Base-by-base conservation (phyloP, 2,888 invertebrate species). In the Onchidella celtica region DNA sequence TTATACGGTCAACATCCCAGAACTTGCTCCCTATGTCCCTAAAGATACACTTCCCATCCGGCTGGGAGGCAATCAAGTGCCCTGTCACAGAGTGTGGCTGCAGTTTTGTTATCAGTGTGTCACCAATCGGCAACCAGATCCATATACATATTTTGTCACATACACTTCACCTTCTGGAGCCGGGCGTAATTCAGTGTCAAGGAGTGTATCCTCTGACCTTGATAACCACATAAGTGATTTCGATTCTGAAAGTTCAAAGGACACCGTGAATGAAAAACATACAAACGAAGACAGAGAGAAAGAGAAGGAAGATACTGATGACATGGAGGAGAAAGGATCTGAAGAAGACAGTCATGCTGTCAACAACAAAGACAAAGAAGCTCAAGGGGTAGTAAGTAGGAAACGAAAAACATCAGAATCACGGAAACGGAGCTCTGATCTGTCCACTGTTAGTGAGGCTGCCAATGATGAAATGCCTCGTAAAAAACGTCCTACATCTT, bases 51-150 rank as follows among this genome's bases (percentile, higher is more conserved):
- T 99, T 94, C 98, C 99, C 89, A 95, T 95, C 89, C 96, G 96
- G 93, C 95, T 99, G 91, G 98, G 98, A 90, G 98, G 98, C 88
- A 95, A 95, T 89, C 95, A 97, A 93, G 95, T 96, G 91, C 83
- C 97, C 90, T 96, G 98, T 94, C 98, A 99, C 96, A 95, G 96
- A 93, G 96, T 96, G 93, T 99, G 98, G 99, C 95, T 96, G 93
- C 94, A 95, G 86, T 94, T 95, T 87, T 93, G 92, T 85, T 86
- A 69, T 9, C 81, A 80, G 72, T 87, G 89, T 32, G 85, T 87
- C 57, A 85, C 86, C 66, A 86, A 87, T 72, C 86, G 87, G 79
- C 85, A 82, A 34, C 83, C 85, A n/a, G 88, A 88, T 66, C 85
- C 89, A 77, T 84, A 88, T 75, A 74, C 87, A 27, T 91, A 87